Conservation (phyloP, 2,888 invertebrate genomes). For the Euplexia lucipara region DNA sequence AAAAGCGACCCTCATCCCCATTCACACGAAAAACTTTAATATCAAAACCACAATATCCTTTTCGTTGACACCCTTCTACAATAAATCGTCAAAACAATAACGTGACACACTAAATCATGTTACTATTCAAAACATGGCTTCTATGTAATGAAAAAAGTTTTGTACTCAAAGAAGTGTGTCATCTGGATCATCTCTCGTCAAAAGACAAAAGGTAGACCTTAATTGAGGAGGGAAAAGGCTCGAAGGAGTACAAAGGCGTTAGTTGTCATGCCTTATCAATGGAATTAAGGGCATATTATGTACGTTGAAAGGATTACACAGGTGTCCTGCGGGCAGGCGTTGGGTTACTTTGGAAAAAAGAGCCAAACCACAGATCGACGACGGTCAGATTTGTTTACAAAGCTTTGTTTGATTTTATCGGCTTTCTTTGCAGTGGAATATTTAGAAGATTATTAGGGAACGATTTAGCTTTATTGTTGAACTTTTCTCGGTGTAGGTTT, state of each 20-base stretch:
- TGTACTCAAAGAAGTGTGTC: conserved; percentile 81
- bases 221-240: conserved; percentile 85
- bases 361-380: conserved; percentile 52
- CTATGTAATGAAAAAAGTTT: conserved; percentile 67
- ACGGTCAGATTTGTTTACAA: conserved; percentile 70
- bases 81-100: conserved; percentile 86
- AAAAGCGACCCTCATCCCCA: conserved; percentile 45
- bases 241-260: conserved; percentile 83
- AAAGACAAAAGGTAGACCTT: conserved; percentile 84
- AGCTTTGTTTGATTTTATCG: conserved; percentile 56
- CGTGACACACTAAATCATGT: conserved; percentile 83
- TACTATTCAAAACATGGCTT: conserved; percentile 87
- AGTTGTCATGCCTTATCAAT: conserved; percentile 90
- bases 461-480: conserved; percentile 20
- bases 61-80: conserved; percentile 78
- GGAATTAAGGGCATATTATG: conserved; percentile 90
- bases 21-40: conserved; percentile 66
- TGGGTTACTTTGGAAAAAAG: conserved; percentile 72
- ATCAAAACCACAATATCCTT: conserved; percentile 68
- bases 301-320: conserved; percentile 89
- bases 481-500: neutral
- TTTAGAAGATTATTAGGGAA: neutral
- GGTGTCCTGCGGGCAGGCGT: conserved; percentile 79
- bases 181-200: conserved; percentile 76
- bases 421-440: conserved; percentile 27